These are phyloP conservation scores for Patiria miniata DNA, from an alignment of 35 echinoderm and acorn worm genomes.

Conservation along the genomic window DNA sequence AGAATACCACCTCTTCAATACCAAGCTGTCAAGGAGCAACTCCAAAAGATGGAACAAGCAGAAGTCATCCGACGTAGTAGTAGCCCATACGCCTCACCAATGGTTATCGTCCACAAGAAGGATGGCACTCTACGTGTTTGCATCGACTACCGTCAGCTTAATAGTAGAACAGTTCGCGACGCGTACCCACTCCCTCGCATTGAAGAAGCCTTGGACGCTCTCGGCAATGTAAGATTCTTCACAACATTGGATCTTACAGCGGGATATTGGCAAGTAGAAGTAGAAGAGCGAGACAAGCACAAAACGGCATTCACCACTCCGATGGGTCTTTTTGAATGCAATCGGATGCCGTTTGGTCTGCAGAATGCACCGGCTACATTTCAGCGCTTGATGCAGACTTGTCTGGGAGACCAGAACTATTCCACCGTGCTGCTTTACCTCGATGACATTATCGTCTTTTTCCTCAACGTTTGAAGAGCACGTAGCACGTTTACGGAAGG, in stretches of 20 bases:
- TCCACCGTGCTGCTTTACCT: slow-evolving; percentile 24
- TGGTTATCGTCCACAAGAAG: too few species aligned
- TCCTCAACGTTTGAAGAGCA: slow-evolving; percentile 39
- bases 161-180: slow-evolving; percentile 37
- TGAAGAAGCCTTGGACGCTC: slow-evolving; percentile 34
- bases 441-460: too few species aligned
- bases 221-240: slow-evolving; percentile 53
- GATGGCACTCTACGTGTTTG: too few species aligned
- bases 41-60: slow-evolving; percentile 50
- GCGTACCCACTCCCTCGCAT: too few species aligned
- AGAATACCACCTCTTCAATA: too few species aligned
- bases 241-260: slow-evolving; percentile 41
- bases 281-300: slow-evolving; percentile 32
- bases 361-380: too few species aligned
- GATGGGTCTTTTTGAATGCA: too few species aligned
- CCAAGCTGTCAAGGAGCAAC: slow-evolving; percentile 42
- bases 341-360: too few species aligned
- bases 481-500: neutral
- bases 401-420: slow-evolving; percentile 18
- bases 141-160: too few species aligned
- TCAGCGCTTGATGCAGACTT: too few species aligned
- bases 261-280: slow-evolving; percentile 50
- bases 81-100: too few species aligned
- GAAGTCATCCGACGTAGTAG: too few species aligned
- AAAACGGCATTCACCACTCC: slow-evolving; percentile 50